Evolutionary conservation across 2,113 vertebrate genomes (phyloP).

Genomic region (zebrafish (Danio rerio)): GRCz12tu NC_133187.1:6293001-6293500

Average conservation of each 20-base stretch:
- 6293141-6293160: too few species aligned
- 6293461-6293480: constrained; percentile 68
- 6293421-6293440: constrained; percentile 78
- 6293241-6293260: constrained; percentile 37
- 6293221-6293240: constrained; percentile 44
- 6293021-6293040: too few species aligned
- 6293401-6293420: constrained; percentile 79
- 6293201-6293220: constrained; percentile 6
- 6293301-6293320: constrained; percentile 61
- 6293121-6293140: too few species aligned
- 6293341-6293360: constrained; percentile 65
- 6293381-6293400: constrained; percentile 79
- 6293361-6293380: constrained; percentile 67
- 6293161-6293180: too few species aligned
- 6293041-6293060: too few species aligned
- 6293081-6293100: too few species aligned
- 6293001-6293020: too few species aligned
- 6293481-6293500: constrained; percentile 63
- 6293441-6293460: constrained; percentile 61
- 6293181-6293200: too few species aligned
- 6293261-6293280: constrained; percentile 35
- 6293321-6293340: constrained; percentile 67
- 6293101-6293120: too few species aligned
- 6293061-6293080: too few species aligned
- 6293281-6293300: constrained; percentile 57